Evolutionary conservation across 2,797 vertebrate species (phyloP).

Genomic region (Chloroceryle amazona): DNA sequence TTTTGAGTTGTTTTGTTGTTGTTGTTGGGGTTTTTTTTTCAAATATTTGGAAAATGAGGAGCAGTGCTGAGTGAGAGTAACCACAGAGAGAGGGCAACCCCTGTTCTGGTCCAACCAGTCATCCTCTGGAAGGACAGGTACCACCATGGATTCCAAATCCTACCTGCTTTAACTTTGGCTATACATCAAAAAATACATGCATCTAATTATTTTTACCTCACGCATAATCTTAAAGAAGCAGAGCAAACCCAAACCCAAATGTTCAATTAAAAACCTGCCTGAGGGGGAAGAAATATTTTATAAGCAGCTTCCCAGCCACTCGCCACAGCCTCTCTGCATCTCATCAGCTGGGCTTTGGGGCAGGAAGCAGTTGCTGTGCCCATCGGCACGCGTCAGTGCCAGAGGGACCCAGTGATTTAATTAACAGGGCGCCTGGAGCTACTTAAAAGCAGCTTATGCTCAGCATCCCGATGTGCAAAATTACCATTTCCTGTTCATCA

Average conservation of each 20-base stretch:
- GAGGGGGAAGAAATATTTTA: neutral
- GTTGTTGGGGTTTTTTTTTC: neutral
- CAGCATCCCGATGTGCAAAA: neutral
- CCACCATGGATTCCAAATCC: neutral
- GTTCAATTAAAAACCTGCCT: neutral
- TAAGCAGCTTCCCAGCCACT: neutral
- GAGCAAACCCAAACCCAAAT: neutral
- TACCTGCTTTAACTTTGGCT: neutral
- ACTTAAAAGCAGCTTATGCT: constrained; percentile 2
- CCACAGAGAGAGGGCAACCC: neutral
- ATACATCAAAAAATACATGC: rapidly evolving
- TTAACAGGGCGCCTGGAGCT: neutral
- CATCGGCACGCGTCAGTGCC: rapidly evolving
- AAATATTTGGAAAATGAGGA: neutral
- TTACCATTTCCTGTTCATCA: neutral
- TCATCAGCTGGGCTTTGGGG: neutral
- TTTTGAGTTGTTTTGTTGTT: neutral
- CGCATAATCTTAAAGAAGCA: neutral
- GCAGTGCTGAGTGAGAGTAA: neutral
- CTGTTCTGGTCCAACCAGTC: neutral
- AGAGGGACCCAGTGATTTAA: neutral
- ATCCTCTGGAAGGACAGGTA: neutral
- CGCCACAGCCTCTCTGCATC: neutral
- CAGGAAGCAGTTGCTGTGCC: neutral
- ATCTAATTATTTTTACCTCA: no score